Percentiles rank a stretch among this genome's conserved stretches.
Evolutionary conservation across 2,113 vertebrate species (phyloP).

Genomic region (Hydropotes inermis): DNA sequence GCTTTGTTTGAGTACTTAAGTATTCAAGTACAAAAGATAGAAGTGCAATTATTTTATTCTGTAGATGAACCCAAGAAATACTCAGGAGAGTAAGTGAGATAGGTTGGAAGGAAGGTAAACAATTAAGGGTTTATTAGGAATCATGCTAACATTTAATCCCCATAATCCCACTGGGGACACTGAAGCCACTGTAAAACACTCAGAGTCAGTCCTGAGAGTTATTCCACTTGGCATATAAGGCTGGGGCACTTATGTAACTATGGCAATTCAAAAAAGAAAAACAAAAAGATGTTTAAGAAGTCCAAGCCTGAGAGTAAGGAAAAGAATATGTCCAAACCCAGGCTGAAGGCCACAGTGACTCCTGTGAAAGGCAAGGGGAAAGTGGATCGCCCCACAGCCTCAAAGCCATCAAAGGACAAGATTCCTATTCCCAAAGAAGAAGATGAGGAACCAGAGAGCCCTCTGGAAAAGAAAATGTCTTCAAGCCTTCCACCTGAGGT

Average conservation of each 20-base stretch:
- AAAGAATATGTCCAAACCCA: slow-evolving; percentile 97
- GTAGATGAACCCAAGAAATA: not conserved
- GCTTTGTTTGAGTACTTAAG: not conserved
- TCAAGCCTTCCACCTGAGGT: slow-evolving; percentile 90
- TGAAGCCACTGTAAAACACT: not conserved
- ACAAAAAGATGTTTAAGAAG: slow-evolving; percentile 93
- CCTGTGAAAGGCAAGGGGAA: slow-evolving; percentile 98
- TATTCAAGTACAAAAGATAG: not conserved
- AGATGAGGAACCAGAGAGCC: slow-evolving; percentile 91
- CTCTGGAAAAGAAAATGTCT: slow-evolving; percentile 89
- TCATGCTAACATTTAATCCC: not conserved
- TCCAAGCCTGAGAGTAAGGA: slow-evolving; percentile 95
- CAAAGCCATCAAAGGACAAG: slow-evolving; percentile 95
- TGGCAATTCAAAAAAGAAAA: slow-evolving; percentile 96
- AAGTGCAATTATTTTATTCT: not conserved
- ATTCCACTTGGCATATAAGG: not conserved
- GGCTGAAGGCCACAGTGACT: slow-evolving; percentile 95
- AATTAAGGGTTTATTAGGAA: not conserved
- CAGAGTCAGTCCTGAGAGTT: not conserved
- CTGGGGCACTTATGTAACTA: slow-evolving; percentile 78
- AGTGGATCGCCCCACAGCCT: slow-evolving; percentile 89
- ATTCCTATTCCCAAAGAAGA: slow-evolving; percentile 94
- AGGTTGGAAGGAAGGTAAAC: not conserved
- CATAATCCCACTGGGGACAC: not conserved
- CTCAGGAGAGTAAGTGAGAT: not conserved